Percentiles rank a stretch among this genome's conserved stretches.
These are phyloP conservation scores for Strongylocentrotus purpuratus DNA, from an alignment of 35 echinoderm and acorn worm genomes.

Conservation along the genomic window DNA sequence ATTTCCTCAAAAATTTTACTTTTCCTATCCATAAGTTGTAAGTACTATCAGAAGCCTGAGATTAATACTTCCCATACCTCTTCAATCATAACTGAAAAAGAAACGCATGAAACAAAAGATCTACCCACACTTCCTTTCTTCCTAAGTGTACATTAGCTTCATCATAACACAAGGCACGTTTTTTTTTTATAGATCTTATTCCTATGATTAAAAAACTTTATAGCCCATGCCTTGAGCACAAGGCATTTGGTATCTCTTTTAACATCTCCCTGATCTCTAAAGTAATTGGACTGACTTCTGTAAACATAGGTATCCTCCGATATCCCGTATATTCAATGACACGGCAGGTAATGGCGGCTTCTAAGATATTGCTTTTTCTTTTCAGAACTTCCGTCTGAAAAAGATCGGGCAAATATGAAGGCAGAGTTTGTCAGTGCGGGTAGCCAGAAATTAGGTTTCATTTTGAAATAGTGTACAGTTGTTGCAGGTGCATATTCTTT, in stretches of 20 bases:
- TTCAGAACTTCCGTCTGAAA: not conserved
- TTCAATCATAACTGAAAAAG: not conserved
- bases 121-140: not conserved
- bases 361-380: not conserved
- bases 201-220: not conserved
- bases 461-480: too few species aligned
- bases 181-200: too few species aligned
- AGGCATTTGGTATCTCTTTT: not conserved
- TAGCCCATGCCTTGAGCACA: not conserved
- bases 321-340: not conserved
- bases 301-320: not conserved
- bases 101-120: not conserved
- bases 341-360: not conserved
- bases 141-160: not conserved
- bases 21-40: not conserved
- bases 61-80: too few species aligned
- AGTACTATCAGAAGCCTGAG: not conserved
- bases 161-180: not conserved
- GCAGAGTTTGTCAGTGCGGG: too few species aligned
- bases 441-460: too few species aligned
- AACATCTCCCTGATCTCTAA: not conserved
- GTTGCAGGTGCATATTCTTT: too few species aligned
- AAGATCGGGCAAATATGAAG: too few species aligned
- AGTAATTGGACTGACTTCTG: not conserved
- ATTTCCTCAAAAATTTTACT: too few species aligned